These are phyloP conservation scores for Oxycera nigricornis DNA, from an alignment of 2,888 invertebrate genomes.

Conservation along the genomic window DNA sequence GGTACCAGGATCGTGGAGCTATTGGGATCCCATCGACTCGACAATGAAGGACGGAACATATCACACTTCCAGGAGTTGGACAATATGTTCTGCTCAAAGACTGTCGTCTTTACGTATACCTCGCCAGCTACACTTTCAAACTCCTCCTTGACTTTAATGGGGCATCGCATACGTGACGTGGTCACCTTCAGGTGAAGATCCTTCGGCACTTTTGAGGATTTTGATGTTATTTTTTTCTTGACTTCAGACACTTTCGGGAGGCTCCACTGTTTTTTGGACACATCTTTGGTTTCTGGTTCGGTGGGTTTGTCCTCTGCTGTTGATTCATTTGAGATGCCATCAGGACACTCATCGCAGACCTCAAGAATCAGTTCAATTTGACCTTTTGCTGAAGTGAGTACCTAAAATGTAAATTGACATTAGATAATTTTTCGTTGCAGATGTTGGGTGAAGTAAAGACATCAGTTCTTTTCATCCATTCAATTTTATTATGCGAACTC, in stretches of 20 bases:
- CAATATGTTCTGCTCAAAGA: constrained; percentile 71
- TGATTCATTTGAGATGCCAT: constrained; percentile 20
- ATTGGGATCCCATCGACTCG: constrained; percentile 74
- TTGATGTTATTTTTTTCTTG: constrained; percentile 56
- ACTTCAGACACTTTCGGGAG: constrained; percentile 51
- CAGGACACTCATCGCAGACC: constrained; percentile 52
- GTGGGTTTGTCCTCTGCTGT: constrained; percentile 26
- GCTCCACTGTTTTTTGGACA: constrained; percentile 51
- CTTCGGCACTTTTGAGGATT: constrained; percentile 46
- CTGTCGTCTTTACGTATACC: constrained; percentile 79
- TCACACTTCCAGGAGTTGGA: constrained; percentile 75
- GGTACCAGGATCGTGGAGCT: constrained; percentile 56
- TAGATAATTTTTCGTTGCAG: too few relatives aligned
- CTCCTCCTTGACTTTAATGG: constrained; percentile 61
- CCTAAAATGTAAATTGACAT: constrained; percentile 1
- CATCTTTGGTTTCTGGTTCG: constrained; percentile 1
- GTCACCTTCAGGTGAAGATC: constrained; percentile 54
- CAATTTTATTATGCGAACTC: too few relatives aligned
- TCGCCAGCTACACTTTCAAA: constrained; percentile 63
- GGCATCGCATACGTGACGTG: constrained; percentile 59
- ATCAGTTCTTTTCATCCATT: too few relatives aligned
- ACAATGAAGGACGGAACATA: constrained; percentile 75
- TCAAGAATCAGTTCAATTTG: constrained; percentile 59
- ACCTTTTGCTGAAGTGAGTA: constrained; percentile 56
- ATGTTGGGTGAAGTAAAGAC: too few relatives aligned